Evolutionary conservation across 2,113 vertebrate species (phyloP).

Genomic region (Apteryx owenii): DNA sequence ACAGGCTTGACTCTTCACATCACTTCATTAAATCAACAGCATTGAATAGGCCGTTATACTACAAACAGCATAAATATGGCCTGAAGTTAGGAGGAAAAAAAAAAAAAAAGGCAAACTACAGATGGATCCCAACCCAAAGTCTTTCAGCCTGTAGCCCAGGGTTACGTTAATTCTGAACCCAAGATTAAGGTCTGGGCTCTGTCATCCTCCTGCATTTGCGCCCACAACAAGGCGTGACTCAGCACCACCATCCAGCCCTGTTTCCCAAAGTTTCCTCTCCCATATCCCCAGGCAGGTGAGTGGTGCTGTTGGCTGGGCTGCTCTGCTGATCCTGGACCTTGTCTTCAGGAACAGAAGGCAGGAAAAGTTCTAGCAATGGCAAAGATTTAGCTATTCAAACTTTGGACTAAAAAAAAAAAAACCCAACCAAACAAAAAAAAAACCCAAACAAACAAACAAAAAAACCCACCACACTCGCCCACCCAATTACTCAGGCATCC

Average conservation of each 20-base stretch:
- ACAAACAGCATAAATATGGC: background rate
- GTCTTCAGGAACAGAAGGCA: background rate
- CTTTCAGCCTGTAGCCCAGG: background rate
- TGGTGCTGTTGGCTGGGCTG: background rate
- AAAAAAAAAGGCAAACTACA: background rate
- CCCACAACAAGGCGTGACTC: background rate
- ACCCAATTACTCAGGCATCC: background rate
- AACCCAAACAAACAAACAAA: too few species aligned
- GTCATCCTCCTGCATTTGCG: background rate
- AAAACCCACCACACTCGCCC: too few species aligned
- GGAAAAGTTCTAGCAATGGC: background rate
- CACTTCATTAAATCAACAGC: background rate
- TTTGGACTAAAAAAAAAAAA: background rate
- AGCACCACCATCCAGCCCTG: background rate
- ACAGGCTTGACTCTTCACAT: conserved; percentile 17
- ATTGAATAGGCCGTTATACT: background rate
- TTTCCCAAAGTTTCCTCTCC: background rate
- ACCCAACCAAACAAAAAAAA: too few species aligned
- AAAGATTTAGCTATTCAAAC: background rate
- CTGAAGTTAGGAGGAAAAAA: background rate
- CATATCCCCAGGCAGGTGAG: background rate
- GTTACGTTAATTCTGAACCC: background rate
- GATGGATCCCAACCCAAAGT: background rate
- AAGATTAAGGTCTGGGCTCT: background rate
- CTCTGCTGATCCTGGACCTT: background rate